Conservation (phyloP, 1,140 invertebrate species). For the Eupristina koningsbergeri region DNA sequence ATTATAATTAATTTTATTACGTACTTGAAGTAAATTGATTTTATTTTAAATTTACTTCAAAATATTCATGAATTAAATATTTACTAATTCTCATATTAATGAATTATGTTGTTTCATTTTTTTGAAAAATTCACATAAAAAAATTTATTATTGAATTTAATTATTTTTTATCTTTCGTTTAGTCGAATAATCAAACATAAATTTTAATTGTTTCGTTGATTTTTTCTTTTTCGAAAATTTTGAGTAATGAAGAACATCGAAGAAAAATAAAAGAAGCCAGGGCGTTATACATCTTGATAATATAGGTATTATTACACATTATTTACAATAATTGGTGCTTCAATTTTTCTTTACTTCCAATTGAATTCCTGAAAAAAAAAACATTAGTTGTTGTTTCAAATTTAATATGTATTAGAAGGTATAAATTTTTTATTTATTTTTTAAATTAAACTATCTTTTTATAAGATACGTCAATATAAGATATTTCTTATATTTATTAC, state of each 20-base stretch:
- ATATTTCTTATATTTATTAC: too few species aligned
- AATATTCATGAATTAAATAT: neutral
- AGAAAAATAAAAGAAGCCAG: conserved; percentile 56
- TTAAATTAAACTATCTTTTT: too few species aligned
- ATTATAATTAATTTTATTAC: conserved; percentile 1
- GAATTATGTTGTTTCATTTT: neutral
- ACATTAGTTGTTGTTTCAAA: neutral
- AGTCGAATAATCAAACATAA: neutral
- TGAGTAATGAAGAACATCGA: conserved; percentile 36
- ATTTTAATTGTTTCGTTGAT: neutral
- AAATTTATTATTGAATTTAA: neutral
- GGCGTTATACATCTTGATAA: conserved; percentile 49
- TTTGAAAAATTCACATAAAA: neutral
- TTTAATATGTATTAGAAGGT: too few species aligned
- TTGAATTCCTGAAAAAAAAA: conserved; percentile 61
- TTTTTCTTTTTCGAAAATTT: conserved; percentile 6
- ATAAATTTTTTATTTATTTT: too few species aligned
- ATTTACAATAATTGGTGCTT: conserved; percentile 66
- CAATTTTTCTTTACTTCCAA: conserved; percentile 56
- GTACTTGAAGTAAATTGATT: neutral
- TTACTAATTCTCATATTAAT: neutral
- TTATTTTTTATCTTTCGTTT: neutral
- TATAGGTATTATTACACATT: conserved; percentile 68
- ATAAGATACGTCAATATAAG: too few species aligned
- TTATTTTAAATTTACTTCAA: neutral